phyloP scores from a whole-genome alignment of 92 coral and sea anemone genomes.

The Porites cylindrica region DNA sequence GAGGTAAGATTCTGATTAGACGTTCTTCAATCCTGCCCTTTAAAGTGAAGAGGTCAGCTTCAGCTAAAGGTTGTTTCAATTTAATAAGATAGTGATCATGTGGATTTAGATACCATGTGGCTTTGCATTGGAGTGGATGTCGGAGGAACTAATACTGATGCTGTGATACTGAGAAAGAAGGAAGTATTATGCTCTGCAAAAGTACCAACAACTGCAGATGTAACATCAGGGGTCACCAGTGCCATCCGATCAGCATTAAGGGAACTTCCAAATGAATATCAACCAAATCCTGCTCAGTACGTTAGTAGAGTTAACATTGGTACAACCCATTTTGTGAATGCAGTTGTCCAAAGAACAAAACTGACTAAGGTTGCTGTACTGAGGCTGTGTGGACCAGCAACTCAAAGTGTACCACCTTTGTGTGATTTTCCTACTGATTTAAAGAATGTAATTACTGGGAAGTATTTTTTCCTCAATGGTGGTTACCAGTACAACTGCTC shows the following conservation, averaged over 20 bases:
- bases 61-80: neutral
- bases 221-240: constrained; percentile 81
- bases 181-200: constrained; percentile 77
- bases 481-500: constrained; percentile 82
- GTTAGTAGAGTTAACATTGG: constrained; percentile 91
- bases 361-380: constrained; percentile 84
- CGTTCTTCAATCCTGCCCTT: too few relatives aligned
- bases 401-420: constrained; percentile 86
- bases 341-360: constrained; percentile 85
- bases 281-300: constrained; percentile 56
- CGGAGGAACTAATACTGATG: constrained; percentile 99
- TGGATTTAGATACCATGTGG: constrained; percentile 43
- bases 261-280: constrained; percentile 68
- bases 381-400: constrained; percentile 94
- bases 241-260: constrained; percentile 77
- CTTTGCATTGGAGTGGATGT: constrained; percentile 94
- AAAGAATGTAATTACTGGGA: constrained; percentile 69
- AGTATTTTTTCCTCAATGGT: constrained; percentile 82
- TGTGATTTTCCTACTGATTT: constrained; percentile 92
- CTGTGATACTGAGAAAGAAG: constrained; percentile 72
- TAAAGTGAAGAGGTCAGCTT: too few relatives aligned
- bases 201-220: constrained; percentile 84
- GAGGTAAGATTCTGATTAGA: too few relatives aligned
- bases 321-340: constrained; percentile 97
- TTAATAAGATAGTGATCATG: too few relatives aligned